Conservation (phyloP, 2,113 vertebrate species). For the Thymallus thymallus region DNA sequence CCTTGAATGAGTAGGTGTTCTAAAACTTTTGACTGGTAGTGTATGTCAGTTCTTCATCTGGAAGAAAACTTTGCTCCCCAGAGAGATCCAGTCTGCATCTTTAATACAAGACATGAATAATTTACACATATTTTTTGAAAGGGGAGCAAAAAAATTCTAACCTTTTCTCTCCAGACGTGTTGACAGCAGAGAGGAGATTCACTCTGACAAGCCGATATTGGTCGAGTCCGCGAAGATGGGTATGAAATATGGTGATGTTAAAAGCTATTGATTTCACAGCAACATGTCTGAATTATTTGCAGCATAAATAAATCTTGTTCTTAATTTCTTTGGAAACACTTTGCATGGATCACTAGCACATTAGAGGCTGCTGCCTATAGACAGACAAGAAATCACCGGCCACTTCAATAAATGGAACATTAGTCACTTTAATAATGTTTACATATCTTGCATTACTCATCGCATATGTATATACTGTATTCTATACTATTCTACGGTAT, state of each 20-base stretch:
- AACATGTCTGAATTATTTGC: slow-evolving; percentile 42
- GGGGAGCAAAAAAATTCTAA: slow-evolving; percentile 26
- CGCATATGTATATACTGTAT: too few species aligned
- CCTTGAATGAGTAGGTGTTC: too few species aligned
- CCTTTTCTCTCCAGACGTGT: slow-evolving; percentile 21
- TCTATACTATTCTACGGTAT: too few species aligned
- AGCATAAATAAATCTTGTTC: slow-evolving; percentile 10
- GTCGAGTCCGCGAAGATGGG: slow-evolving; percentile 7
- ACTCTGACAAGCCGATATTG: slow-evolving; percentile 21
- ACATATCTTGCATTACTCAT: too few species aligned
- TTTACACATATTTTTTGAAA: slow-evolving; percentile 38
- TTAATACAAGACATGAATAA: slow-evolving; percentile 57
- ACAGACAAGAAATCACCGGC: too few species aligned
- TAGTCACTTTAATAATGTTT: too few species aligned
- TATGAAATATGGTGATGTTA: slow-evolving; percentile 49
- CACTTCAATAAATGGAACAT: too few species aligned
- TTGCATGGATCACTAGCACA: too few species aligned
- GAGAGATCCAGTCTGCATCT: slow-evolving; percentile 33
- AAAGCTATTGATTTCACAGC: slow-evolving; percentile 60
- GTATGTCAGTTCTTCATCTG: slow-evolving; percentile 30
- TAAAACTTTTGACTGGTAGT: too few species aligned
- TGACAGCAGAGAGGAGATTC: slow-evolving; percentile 36
- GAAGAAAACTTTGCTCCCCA: slow-evolving; percentile 33
- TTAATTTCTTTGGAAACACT: background rate
- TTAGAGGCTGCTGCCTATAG: too few species aligned